phyloP scores from a whole-genome alignment of 2,797 vertebrate genomes.

The Sciaenops ocellatus region DNA sequence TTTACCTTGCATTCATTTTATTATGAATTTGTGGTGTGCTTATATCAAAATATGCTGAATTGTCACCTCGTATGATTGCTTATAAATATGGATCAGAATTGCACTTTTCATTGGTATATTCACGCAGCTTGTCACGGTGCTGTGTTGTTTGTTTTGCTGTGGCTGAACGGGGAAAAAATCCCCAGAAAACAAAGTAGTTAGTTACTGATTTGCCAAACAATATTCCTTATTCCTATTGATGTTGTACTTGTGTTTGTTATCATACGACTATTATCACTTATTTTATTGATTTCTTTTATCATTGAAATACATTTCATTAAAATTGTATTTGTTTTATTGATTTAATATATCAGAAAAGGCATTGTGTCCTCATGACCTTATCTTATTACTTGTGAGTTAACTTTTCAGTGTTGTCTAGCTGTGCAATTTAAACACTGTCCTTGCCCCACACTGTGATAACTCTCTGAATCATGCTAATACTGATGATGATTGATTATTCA shows the following conservation, averaged over 20 bases:
- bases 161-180: constrained; percentile 8
- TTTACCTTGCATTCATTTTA: constrained; percentile 1
- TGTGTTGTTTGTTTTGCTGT: constrained; percentile 31
- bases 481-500: constrained; percentile 58
- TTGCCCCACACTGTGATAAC: constrained; percentile 16
- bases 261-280: no score
- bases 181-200: neutral
- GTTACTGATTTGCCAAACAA: no score
- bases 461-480: constrained; percentile 35
- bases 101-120: constrained; percentile 28
- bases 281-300: no score
- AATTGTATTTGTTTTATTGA: no score
- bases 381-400: constrained; percentile 3
- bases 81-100: constrained; percentile 24
- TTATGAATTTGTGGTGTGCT: neutral
- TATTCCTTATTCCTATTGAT: no score
- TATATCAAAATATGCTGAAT: constrained; percentile 1
- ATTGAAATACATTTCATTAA: no score
- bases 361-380: constrained; percentile 8
- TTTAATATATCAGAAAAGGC: constrained; percentile 6
- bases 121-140: neutral
- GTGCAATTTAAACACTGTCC: constrained; percentile 17
- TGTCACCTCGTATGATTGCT: constrained; percentile 9
- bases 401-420: constrained; percentile 1
- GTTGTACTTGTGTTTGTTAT: no score